phyloP scores from a whole-genome alignment of 2,113 vertebrate genomes.

The Physeter macrocephalus region DNA sequence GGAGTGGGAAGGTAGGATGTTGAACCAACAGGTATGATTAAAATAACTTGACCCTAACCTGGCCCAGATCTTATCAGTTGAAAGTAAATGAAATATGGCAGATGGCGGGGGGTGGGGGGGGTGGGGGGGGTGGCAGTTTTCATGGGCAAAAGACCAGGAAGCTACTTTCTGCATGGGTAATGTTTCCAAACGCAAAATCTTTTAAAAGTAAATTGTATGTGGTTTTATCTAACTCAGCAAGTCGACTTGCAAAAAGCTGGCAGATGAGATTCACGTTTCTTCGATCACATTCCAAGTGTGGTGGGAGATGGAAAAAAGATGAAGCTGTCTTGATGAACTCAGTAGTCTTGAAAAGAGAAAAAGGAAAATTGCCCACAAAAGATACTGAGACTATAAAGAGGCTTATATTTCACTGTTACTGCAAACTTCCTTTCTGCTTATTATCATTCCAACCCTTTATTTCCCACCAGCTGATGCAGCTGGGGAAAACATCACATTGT shows the following conservation, averaged over 20 bases:
- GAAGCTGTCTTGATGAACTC: constrained; percentile 64
- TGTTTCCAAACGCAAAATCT: not conserved
- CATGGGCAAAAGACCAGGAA: not conserved
- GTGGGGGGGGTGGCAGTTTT: not conserved
- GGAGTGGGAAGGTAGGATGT: not conserved
- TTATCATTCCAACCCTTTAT: constrained; percentile 66
- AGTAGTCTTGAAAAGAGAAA: constrained; percentile 64
- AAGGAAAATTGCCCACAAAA: constrained; percentile 60
- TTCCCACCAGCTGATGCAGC: constrained; percentile 52
- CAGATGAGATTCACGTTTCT: constrained; percentile 39
- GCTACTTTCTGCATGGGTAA: not conserved
- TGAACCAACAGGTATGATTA: not conserved
- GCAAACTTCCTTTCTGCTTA: constrained; percentile 61
- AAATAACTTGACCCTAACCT: not conserved
- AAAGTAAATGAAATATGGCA: not conserved
- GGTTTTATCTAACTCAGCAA: not conserved
- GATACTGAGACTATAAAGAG: constrained; percentile 64
- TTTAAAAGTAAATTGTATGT: not conserved
- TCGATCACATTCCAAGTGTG: not conserved
- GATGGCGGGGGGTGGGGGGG: not conserved
- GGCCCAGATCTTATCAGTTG: not conserved
- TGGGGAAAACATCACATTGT: constrained; percentile 64
- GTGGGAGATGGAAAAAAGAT: constrained; percentile 59
- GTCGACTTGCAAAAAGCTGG: not conserved
- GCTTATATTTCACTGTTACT: constrained; percentile 62